Base-by-base conservation (phyloP, 92 coral and sea anemone genomes). In the Zoanthus sansibaricus region DNA sequence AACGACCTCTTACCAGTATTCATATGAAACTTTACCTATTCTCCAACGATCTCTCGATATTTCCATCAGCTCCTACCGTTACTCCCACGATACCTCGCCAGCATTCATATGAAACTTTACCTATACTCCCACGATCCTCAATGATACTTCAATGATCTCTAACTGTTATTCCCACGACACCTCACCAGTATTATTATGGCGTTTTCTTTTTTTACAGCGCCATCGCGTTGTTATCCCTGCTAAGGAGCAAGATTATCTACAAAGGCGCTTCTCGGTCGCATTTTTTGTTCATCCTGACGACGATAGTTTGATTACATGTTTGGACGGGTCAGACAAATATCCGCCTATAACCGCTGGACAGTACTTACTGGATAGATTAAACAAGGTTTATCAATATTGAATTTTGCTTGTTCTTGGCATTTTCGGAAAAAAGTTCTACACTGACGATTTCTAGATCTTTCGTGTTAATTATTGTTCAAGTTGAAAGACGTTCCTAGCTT, bases 171-270 rank as follows among this genome's bases (percentile, higher is more conserved):
- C 55, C 9, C 55, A 49, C 55, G 55, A 49, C 12, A 49, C 55
- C 10, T 49, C 10, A 49, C 55, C 7, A 5, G 1, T 49, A 2
- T 47, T n/a, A 9, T 16, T 18, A 9, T 75, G 7, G 20, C 46
- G 37, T 8, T 80, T 8, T 45, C 33, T 79, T 30, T n/a, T 46
- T 82, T 66, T 5, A 55, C 79, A 89, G 92, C 83, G 92, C 55
- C 92, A 89, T 31, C 92, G 92, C 8, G 92, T 89, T 5, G 82
- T 84, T 2, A 75, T 89, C 14, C 92, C 92, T 4, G 59, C 21
- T 4, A 69, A 70, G 48, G 89, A 89, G 61, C 59, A 8, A 18
- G 77, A 47, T 4, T 74, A 72, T 44, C 87, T 18, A 6, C 67
- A 17, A 20, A 61, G 54, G 11, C 80, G 92, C 52, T 87, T 84